phyloP scores from a whole-genome alignment of 1,140 invertebrate genomes.

The Saccostrea echinata region DNA sequence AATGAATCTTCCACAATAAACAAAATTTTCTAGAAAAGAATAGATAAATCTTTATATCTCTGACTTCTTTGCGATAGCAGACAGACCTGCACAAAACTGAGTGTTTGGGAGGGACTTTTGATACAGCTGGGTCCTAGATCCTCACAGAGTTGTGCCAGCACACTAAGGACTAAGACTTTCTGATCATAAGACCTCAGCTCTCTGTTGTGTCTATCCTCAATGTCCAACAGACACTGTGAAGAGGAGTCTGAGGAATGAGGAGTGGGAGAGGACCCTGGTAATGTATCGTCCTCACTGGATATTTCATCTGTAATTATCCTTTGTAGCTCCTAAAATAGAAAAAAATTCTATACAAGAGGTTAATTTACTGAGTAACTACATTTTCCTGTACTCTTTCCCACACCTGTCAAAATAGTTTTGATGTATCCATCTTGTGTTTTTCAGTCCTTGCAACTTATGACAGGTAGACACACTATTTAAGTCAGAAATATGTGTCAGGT shows the following conservation, averaged over 20 bases:
- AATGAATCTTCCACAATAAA: no score
- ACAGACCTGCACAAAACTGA: slow-evolving; percentile 12
- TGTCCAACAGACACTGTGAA: slow-evolving; percentile 1
- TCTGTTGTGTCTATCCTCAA: slow-evolving; percentile 31
- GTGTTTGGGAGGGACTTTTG: slow-evolving; percentile 65
- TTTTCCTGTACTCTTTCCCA: no score
- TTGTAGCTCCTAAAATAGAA: neutral
- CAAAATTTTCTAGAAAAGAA: no score
- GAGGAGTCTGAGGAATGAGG: neutral
- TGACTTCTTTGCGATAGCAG: neutral
- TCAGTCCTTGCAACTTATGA: no score
- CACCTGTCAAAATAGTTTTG: no score
- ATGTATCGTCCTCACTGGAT: neutral
- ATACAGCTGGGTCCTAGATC: slow-evolving; percentile 67
- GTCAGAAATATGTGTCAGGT: no score
- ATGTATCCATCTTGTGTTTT: no score
- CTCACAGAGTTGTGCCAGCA: slow-evolving; percentile 71
- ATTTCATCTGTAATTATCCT: slow-evolving; percentile 8
- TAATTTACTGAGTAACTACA: no score
- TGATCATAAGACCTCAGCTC: neutral
- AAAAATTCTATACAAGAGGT: neutral
- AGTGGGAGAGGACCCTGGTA: neutral
- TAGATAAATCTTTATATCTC: neutral
- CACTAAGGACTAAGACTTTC: slow-evolving; percentile 60
- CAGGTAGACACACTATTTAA: no score